Base-by-base conservation (phyloP, 1,140 invertebrate species). In the Heliothis subflexa region DNA sequence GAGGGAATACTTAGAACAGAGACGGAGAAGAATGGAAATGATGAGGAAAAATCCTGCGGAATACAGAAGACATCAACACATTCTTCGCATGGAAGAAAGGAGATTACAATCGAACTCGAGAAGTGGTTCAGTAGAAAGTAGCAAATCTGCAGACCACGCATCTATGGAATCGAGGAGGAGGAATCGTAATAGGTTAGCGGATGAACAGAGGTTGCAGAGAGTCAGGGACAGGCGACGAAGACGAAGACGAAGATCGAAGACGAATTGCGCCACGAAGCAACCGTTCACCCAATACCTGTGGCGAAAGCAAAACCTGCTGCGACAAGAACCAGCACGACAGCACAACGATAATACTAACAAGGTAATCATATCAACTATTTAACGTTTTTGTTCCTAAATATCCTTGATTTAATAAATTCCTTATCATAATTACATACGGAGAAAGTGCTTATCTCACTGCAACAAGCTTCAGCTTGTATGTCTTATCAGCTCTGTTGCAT, bases 191-290 rank as follows among this genome's bases (percentile, higher is more conserved):
- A 91, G 76, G 73, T 74, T 84, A 21, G 90, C 85, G 71, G 87
- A 90, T 85, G 88, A 91, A 79, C 83, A 86, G 40, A 86, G 86
- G 82, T 81, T 87, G 70, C 81, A 85, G 82, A 85, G 90, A 78
- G 88, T 92, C 7, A 90, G 79, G 90, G 87, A 86, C 13, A 86
- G 89, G 76, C 84, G 95, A 89, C 94, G 92, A 85, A 95, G 95
- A 83, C 91, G 95, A 86, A 91, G 95, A 83, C 94, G 21, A 25
- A 25, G 21, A 25, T 25, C 21, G 21, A 25, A 95, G 78, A 96
- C 95, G 84, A 97, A 97, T 85, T 97, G 97, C 81, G 97, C 96
- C 28, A 97, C 97, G 40, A 96, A 96, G 84, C 96, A 96, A 84
- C 96, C 96, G 0, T 94, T 95, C 21, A 25, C 21, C 21, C 21